Conservation (phyloP, 2,888 invertebrate species). For the Drosophila conformis region DNA sequence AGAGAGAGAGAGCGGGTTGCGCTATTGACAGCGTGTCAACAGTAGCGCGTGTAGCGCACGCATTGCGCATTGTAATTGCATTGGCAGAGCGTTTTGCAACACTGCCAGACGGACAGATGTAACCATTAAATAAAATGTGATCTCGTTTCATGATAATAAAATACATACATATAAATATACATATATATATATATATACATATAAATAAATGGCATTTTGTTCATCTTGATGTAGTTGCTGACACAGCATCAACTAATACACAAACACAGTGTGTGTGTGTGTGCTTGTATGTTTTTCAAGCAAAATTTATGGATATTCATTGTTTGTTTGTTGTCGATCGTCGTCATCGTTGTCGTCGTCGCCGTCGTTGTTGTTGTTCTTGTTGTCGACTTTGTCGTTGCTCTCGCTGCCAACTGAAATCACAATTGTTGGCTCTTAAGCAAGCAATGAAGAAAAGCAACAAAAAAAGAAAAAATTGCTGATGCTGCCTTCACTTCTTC, state of each 20-base stretch:
- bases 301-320: constrained; percentile 71
- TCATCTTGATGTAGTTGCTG: constrained; percentile 57
- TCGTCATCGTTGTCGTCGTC: constrained; percentile 53
- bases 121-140: constrained; percentile 60
- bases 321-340: constrained; percentile 69
- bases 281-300: constrained; percentile 55
- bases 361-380: constrained; percentile 27
- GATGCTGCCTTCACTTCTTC: constrained; percentile 64
- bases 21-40: constrained; percentile 59
- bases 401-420: constrained; percentile 57
- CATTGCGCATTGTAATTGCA: constrained; percentile 54
- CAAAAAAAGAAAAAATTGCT: constrained; percentile 42
- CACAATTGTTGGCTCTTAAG: constrained; percentile 60
- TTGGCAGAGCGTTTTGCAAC: constrained; percentile 56
- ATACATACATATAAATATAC: constrained; percentile 5
- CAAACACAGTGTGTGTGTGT: constrained; percentile 12
- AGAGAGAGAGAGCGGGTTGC: constrained; percentile 6
- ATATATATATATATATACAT: background rate
- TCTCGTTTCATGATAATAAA: constrained; percentile 68
- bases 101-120: constrained; percentile 52
- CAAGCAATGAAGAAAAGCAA: constrained; percentile 20
- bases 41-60: constrained; percentile 59
- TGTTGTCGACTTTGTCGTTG: constrained; percentile 50
- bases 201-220: constrained; percentile 42
- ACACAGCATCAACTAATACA: constrained; percentile 51